Percentiles rank a stretch among this genome's conserved stretches.
phyloP scores from a whole-genome alignment of 1,140 invertebrate genomes.

The Gryllus bimaculatus region DNA sequence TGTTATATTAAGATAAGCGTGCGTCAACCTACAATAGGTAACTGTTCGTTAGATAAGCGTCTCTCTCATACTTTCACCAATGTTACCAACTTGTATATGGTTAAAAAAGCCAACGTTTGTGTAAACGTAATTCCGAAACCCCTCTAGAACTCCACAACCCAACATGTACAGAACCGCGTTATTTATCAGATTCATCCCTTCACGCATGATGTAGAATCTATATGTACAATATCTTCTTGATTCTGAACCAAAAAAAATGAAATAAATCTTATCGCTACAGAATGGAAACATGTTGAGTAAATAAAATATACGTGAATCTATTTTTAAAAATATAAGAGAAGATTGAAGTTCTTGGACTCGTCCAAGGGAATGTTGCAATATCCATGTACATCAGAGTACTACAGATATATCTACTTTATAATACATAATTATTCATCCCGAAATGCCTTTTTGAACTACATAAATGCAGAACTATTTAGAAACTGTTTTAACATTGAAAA shows the following conservation, averaged over 20 bases:
- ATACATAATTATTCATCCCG: not conserved
- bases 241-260: not conserved
- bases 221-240: not conserved
- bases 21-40: not conserved
- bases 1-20: not conserved
- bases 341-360: not conserved
- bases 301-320: conserved; percentile 6
- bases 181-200: not conserved
- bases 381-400: not conserved
- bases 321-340: not conserved
- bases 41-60: not conserved
- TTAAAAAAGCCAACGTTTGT: not conserved
- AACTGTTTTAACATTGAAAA: not conserved
- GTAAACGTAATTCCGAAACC: not conserved
- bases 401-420: not conserved
- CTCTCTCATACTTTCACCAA: not conserved
- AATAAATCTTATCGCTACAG: not conserved
- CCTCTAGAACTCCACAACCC: not conserved
- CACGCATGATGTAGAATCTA: not conserved
- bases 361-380: not conserved
- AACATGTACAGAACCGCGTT: not conserved
- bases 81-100: not conserved
- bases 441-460: not conserved
- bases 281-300: not conserved
- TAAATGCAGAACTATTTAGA: not conserved